Evolutionary conservation across 2,797 vertebrate genomes (phyloP), one percentile per base, ranked within the genome.

Genomic region (Pelodytes ibericus): DNA sequence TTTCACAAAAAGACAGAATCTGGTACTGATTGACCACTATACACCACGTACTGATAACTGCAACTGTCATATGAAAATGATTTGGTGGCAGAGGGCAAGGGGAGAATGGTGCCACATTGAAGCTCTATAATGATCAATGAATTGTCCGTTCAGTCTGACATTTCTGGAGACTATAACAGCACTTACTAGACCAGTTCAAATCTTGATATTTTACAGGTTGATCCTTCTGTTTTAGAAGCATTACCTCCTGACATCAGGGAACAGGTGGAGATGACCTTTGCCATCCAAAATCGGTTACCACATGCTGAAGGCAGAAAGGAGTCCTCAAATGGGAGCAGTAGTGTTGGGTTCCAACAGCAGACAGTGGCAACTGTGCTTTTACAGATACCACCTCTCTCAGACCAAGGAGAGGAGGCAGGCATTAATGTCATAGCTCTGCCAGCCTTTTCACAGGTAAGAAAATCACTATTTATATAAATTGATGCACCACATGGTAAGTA

Each of bases 361-460:
- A 87, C 93, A 51, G 81, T 88, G 33, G 92, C 94, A 83, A 92
- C 92, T 0, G 86, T 98, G 81, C 84, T 98, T 30, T 84, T 98
- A 47, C 95, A 99, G 87, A 93, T 98, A 81, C 95, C 95, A 81
- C 93, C 94, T 79, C 90, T 94, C 81, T 92, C 92, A 26, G 95
- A 93, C 78, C 84, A 91, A 82, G 83, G 83, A 7, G 87, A 85
- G 80, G 89, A 88, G 11, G 57, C 80, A 0, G 95, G 94, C 82
- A 94, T 98, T 82, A 90, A 94, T 57, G 87, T 99, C n/a, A 92
- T 93, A 84, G 95, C 97, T 65, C 92, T 99, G 18, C 96, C 98
- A 20, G 94, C 94, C 75, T 94, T 96, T 87, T 99, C 97, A 77
- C 95, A 99, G 93, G 98, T 98, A 81, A 66, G 81, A 51, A 15